Base-by-base conservation (phyloP, 2,797 vertebrate species). In the Macroramphosus scolopax region DNA sequence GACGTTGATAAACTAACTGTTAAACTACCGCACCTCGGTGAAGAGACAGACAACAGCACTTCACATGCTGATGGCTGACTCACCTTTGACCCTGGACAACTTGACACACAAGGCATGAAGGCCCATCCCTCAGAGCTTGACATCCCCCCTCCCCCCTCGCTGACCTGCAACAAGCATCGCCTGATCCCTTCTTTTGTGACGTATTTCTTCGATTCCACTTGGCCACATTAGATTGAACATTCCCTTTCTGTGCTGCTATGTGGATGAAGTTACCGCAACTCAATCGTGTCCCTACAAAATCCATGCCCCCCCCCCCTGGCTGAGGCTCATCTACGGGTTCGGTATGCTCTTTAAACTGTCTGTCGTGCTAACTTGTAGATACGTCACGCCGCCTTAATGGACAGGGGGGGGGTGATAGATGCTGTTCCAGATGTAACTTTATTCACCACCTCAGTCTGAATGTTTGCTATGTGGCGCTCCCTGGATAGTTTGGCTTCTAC, bases 201-300 rank as follows among this genome's bases (percentile, higher is more conserved):
- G n/a, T n/a, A n/a, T n/a, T n/a, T n/a, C n/a, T n/a, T n/a, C n/a
- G n/a, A n/a, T n/a, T n/a, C n/a, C n/a, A n/a, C n/a, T n/a, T n/a
- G n/a, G n/a, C n/a, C n/a, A n/a, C n/a, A n/a, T n/a, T n/a, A n/a
- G n/a, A n/a, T n/a, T n/a, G n/a, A n/a, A n/a, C n/a, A n/a, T n/a
- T 33, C 40, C 39, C 47, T 9, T 16, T 37, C 55, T 30, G 38
- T 42, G 53, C 17, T 51, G 69, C 45, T 46, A 75, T 72, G 66
- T 44, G 71, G 75, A 68, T 63, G 65, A 38, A 51, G 57, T 80
- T 78, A 72, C 78, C 25, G 75, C 45, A 77, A 80, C 55, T 37
- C 43, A 47, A 59, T 59, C 64, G 37, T 1, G 3, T 45, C 43
- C 6, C 20, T 24, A 8, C n/a, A n/a, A n/a, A n/a, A n/a, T n/a